Conservation (phyloP, 2,888 invertebrate species). For the Zaprionus lineosus region DNA sequence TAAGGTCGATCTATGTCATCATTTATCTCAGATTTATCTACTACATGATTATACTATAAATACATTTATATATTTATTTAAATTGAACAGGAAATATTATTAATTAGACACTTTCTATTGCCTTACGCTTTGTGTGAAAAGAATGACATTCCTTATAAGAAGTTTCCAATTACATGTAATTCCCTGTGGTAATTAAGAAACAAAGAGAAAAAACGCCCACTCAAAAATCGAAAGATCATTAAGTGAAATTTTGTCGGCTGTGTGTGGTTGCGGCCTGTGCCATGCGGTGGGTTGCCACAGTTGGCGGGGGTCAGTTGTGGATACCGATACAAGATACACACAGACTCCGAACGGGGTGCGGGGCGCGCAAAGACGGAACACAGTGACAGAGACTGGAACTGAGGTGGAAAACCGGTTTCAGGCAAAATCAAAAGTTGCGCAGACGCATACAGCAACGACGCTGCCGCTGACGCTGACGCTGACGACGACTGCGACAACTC, state of each 20-base stretch:
- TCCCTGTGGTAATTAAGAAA: neutral
- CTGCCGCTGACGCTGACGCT: constrained; percentile 43
- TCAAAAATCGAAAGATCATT: constrained; percentile 46
- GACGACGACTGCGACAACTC: constrained; percentile 6
- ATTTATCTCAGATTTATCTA: no score
- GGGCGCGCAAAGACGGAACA: no score
- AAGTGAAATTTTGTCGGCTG: constrained; percentile 55
- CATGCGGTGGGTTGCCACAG: constrained; percentile 37
- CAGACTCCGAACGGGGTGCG: no score
- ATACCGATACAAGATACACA: constrained; percentile 25
- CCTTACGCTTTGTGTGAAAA: no score
- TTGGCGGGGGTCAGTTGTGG: constrained; percentile 53
- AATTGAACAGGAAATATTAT: no score
- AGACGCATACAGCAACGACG: no score
- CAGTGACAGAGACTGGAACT: constrained; percentile 14
- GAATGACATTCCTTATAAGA: neutral
- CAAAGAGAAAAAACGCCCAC: constrained; percentile 42
- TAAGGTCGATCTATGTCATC: no score
- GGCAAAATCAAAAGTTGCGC: constrained; percentile 77
- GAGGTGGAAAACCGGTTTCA: constrained; percentile 64
- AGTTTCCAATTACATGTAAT: neutral
- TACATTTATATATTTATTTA: no score
- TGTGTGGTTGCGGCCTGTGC: constrained; percentile 5
- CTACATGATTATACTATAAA: no score
- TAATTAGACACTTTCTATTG: no score